These are phyloP conservation scores for Eulacestoma nigropectus DNA, from an alignment of 2,113 vertebrate genomes.

Conservation along the genomic window DNA sequence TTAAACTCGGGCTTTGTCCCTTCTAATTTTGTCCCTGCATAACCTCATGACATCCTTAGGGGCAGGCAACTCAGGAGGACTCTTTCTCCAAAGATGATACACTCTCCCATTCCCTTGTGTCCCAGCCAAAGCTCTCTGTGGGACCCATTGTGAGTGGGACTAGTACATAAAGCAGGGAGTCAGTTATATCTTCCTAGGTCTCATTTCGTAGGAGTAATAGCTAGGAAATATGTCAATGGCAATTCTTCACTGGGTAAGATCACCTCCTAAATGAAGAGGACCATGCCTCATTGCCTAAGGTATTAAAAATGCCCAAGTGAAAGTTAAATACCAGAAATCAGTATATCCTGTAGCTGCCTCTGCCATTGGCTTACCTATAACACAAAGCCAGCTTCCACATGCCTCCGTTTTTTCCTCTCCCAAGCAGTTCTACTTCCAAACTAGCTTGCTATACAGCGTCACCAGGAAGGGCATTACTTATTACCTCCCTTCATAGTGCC, in stretches of 20 bases:
- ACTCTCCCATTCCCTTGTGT: background rate
- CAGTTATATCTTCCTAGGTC: background rate
- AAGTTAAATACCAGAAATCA: background rate
- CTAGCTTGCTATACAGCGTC: background rate
- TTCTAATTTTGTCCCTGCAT: background rate
- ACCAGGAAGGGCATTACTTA: background rate
- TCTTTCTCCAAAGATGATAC: background rate
- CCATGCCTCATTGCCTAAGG: background rate
- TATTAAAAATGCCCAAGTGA: background rate
- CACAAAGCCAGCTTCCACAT: background rate
- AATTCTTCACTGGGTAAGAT: background rate
- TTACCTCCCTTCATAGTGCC: background rate
- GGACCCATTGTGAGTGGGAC: background rate
- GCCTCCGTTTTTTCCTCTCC: background rate
- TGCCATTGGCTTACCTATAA: background rate
- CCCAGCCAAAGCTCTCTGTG: background rate
- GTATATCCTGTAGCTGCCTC: background rate
- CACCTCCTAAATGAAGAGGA: background rate
- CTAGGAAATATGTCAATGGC: background rate
- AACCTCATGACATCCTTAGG: background rate
- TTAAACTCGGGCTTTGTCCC: background rate
- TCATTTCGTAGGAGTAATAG: background rate
- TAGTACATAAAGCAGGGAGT: background rate
- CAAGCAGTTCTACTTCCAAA: background rate
- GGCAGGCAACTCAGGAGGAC: background rate